Base-by-base conservation (phyloP, 2,888 invertebrate species). In the Ommatoiulus sabulosus region DNA sequence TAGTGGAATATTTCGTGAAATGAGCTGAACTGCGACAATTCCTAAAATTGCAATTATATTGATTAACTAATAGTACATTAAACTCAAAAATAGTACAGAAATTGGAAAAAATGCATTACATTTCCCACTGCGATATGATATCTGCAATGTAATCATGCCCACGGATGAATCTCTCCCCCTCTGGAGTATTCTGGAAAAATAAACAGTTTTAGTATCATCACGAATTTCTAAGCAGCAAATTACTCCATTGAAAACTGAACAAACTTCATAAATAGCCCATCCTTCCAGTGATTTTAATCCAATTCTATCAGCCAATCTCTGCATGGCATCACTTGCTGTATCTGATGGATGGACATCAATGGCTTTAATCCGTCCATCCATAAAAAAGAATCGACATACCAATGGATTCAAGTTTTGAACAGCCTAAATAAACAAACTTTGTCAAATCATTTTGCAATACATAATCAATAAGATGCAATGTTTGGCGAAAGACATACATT, bases 341-440 rank as follows among this genome's bases (percentile, higher is more conserved):
- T 98, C 98, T 0, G 97, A 97, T 0, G 98, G 97, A 93, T 98
- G 97, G 44, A 98, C 97, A 92, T 98, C 97, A 90, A 98, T 97
- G 0, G 98, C 98, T 93, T 98, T 98, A 0, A 98, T 98, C 89
- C 98, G 95, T 0, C 98, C 97, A 93, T 98, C 98, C 92, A 98
- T 94, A 93, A 98, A 98, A 94, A 97, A 97, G 93, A 98, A 97
- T 87, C 93, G 95, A 92, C 97, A 98, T 0, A 98, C 97, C 90
- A 98, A 96, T 0, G 98, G 97, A 89, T 97, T 97, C 44, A 98
- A 94, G 86, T 97, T 95, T 91, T 96, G 95, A 96, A 97, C 97
- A 0, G 97, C 97, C 96, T 96, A 90, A 84, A 92, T 91, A 44
- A 57, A 57, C 10, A 44, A 87, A 24, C 6, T 86, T 46, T 12